A percentile compares a stretch with the other conserved stretches of the same genome.
These are phyloP conservation scores for Caenorhabditis virilis DNA, from an alignment of 2,888 invertebrate species.

Conservation along the genomic window DNA sequence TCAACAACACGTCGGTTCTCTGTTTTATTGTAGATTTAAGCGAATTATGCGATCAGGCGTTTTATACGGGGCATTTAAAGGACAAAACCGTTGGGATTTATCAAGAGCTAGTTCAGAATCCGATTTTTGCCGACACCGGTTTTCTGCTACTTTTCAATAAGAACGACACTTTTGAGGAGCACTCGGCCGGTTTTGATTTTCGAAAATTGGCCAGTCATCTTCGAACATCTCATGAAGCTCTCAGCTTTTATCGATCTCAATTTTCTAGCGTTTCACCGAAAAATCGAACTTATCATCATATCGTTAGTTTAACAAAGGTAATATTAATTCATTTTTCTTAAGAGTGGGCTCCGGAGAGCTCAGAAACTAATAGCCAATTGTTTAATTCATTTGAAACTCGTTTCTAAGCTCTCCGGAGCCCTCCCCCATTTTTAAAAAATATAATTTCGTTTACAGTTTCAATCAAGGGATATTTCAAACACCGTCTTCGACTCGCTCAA, in stretches of 20 bases:
- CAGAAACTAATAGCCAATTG: neutral
- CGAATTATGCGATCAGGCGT: conserved; percentile 47
- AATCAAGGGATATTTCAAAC: neutral
- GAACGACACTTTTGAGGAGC: conserved; percentile 42
- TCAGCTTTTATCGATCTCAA: conserved; percentile 35
- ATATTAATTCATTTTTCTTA: too few species aligned
- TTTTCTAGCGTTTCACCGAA: conserved; percentile 35
- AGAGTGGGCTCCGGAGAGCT: too few species aligned
- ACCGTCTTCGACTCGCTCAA: conserved; percentile 8
- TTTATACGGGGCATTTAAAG: conserved; percentile 46
- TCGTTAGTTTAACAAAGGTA: conserved; percentile 27
- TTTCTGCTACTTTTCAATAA: conserved; percentile 44
- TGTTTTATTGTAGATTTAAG: conserved; percentile 49
- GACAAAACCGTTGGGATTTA: conserved; percentile 43
- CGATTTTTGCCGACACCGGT: conserved; percentile 17
- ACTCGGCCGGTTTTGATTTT: conserved; percentile 39
- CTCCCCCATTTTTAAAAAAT: too few species aligned
- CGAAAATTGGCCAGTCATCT: conserved; percentile 35
- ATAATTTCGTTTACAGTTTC: neutral
- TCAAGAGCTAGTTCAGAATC: conserved; percentile 20
- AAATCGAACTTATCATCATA: conserved; percentile 33
- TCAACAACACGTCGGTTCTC: conserved; percentile 31
- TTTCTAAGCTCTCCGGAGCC: too few species aligned
- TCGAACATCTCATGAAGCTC: conserved; percentile 36
- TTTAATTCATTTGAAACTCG: too few species aligned